Evolutionary conservation across 2,113 vertebrate genomes (phyloP), one percentile per base, ranked within the genome.

Genomic region (Chitala chitala): DNA sequence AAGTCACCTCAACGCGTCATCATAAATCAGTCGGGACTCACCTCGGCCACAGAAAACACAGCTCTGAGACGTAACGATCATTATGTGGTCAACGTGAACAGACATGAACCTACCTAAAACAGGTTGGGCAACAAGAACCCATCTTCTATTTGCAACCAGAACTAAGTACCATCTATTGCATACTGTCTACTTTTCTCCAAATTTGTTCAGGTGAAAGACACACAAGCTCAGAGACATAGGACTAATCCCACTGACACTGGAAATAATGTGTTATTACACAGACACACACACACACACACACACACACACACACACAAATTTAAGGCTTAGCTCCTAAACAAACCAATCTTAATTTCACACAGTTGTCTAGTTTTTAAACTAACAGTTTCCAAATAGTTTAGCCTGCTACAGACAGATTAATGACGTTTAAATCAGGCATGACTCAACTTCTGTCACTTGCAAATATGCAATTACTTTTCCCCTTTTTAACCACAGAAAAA

Each of bases 271-370:
- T 55, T 74, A 66, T 66, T 65, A 66, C 66, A 74, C 26, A 54
- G 55, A 55, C 72, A 50, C 58, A 3, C 29, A 65, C 40, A 65
- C 38, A 68, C 5, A 64, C 36, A 71, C 7, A 53, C 48, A n/a
- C n/a, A 15, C 20, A 51, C 48, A 51, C 48, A 51, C 5, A 72
- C 54, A 74, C 13, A 65, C 61, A 24, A 55, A 66, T 66, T 53
- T n/a, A 65, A 36, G 59, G 6, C 50, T 12, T 17, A 17, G 15
- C 48, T 13, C n/a, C 54, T 54, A 66, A 74, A 54, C 20, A 20
- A 58, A 22, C 38, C 15, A 46, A 64, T 66, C 54, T 54, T 20
- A 74, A 65, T 66, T 74, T 44, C 61, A 74, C 68, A 74, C 22
- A 53, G 31, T 22, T 22, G 65, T 38, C 36, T 42, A 29, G 48